Conservation (phyloP, 2,113 vertebrate species). For the Solea solea region DNA sequence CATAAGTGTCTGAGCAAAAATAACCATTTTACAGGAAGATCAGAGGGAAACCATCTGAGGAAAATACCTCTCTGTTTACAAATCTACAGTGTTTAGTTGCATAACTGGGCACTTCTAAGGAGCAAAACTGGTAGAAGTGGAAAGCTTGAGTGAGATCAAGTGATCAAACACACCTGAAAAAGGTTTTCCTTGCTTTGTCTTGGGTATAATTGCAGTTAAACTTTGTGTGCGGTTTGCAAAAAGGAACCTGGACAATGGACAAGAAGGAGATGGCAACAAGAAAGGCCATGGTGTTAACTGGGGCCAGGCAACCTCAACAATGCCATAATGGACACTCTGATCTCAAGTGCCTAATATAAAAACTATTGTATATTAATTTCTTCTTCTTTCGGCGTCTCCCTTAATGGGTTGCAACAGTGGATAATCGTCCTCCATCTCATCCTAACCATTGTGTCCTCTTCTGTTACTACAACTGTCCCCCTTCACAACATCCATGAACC, state of each 20-base stretch:
- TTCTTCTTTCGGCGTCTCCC: no score
- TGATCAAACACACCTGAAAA: conserved; percentile 19
- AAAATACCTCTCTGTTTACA: conserved; percentile 43
- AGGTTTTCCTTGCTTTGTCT: conserved; percentile 10
- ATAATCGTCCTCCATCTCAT: no score
- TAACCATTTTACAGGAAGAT: conserved; percentile 13
- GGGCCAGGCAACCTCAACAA: conserved; percentile 56
- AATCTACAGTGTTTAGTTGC: conserved; percentile 15
- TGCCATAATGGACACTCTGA: conserved; percentile 50
- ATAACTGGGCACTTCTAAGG: conserved; percentile 19
- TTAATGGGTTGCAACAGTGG: no score
- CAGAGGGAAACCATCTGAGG: conserved; percentile 3
- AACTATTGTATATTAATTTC: not conserved
- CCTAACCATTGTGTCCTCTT: no score
- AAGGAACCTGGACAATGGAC: conserved; percentile 58
- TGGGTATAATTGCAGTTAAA: conserved; percentile 9
- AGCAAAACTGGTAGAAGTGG: conserved; percentile 13
- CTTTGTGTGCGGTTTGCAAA: conserved; percentile 1
- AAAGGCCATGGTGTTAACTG: conserved; percentile 52
- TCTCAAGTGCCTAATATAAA: conserved; percentile 28
- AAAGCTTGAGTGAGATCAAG: conserved; percentile 34
- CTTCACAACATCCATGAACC: no score
- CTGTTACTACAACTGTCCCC: no score
- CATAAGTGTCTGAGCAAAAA: conserved; percentile 1
- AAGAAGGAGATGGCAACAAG: conserved; percentile 65